Evolutionary conservation across 2,888 invertebrate species (phyloP), one percentile per base, ranked within the genome.

Genomic region (Lamproptera curius): DNA sequence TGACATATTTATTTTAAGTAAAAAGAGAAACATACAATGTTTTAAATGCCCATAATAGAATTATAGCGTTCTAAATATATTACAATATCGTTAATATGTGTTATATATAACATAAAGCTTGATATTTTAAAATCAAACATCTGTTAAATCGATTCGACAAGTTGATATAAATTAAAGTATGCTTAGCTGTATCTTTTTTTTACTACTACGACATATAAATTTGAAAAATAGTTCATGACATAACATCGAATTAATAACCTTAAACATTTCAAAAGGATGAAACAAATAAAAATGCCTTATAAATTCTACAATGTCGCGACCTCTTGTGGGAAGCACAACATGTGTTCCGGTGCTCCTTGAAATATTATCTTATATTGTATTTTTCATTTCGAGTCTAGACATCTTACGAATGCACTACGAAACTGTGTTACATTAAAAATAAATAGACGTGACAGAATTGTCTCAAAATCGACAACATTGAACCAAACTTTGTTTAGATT

Each of bases 381-480:
- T 50, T 50, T 45, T 50, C 50, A 41, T 50, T 46, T 46, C 42
- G 16, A 46, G 50, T 50, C 50, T 50, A 50, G 50, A 50, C 50
- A 34, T 28, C 16, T 16, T 49, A 26, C 48, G 40, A 39, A 38
- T 26, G 16, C n/a, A n/a, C n/a, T n/a, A n/a, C n/a, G n/a, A n/a
- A n/a, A n/a, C n/a, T n/a, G n/a, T n/a, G n/a, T n/a, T n/a, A n/a
- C n/a, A n/a, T n/a, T n/a, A n/a, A n/a, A n/a, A n/a, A n/a, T n/a
- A n/a, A n/a, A n/a, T n/a, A n/a, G n/a, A n/a, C n/a, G n/a, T n/a
- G n/a, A n/a, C n/a, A n/a, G n/a, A n/a, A n/a, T n/a, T n/a, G n/a
- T n/a, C n/a, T n/a, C n/a, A n/a, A n/a, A n/a, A n/a, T n/a, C n/a
- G n/a, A n/a, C n/a, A n/a, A n/a, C n/a, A n/a, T n/a, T n/a, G n/a